Percentiles rank a stretch among this genome's conserved stretches.
These are phyloP conservation scores for Napeogenes sylphis DNA, from an alignment of 2,888 invertebrate species.

Conservation along the genomic window DNA sequence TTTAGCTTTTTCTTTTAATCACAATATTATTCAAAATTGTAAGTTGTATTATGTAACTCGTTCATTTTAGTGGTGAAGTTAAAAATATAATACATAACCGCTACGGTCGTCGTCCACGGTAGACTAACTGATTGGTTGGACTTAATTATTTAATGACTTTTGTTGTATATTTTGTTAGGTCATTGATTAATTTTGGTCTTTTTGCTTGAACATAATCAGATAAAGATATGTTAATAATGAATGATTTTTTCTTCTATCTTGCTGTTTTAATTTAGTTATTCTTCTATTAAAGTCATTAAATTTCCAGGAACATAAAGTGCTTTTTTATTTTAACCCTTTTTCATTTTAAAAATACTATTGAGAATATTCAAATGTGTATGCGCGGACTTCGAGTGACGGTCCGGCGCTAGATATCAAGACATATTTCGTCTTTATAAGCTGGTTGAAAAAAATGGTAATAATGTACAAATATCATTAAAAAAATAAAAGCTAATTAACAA, in stretches of 20 bases:
- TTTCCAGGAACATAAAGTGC: slow-evolving; percentile 62
- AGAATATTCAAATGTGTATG: too few relatives aligned
- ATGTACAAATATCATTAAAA: too few relatives aligned
- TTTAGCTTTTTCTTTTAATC: slow-evolving; percentile 76
- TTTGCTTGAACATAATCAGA: slow-evolving; percentile 71
- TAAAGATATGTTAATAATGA: slow-evolving; percentile 72
- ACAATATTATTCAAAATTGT: slow-evolving; percentile 78
- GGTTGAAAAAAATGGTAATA: too few relatives aligned
- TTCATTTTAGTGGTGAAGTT: slow-evolving; percentile 69
- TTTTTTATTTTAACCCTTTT: slow-evolving; percentile 29
- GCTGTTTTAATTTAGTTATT: slow-evolving; percentile 78
- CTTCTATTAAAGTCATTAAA: slow-evolving; percentile 79
- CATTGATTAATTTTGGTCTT: slow-evolving; percentile 77
- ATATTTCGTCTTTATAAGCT: too few relatives aligned
- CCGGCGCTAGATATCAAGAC: too few relatives aligned
- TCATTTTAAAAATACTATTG: not conserved
- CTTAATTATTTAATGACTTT: slow-evolving; percentile 78
- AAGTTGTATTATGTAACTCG: slow-evolving; percentile 74
- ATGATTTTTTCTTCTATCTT: slow-evolving; percentile 73
- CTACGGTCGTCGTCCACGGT: slow-evolving; percentile 60
- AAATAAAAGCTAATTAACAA: too few relatives aligned
- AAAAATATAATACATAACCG: slow-evolving; percentile 56
- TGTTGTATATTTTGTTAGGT: slow-evolving; percentile 79
- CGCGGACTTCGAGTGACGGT: too few relatives aligned
- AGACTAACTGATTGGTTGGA: slow-evolving; percentile 68